Conservation (phyloP, 2,888 invertebrate genomes). For the Mythimna albipuncta region DNA sequence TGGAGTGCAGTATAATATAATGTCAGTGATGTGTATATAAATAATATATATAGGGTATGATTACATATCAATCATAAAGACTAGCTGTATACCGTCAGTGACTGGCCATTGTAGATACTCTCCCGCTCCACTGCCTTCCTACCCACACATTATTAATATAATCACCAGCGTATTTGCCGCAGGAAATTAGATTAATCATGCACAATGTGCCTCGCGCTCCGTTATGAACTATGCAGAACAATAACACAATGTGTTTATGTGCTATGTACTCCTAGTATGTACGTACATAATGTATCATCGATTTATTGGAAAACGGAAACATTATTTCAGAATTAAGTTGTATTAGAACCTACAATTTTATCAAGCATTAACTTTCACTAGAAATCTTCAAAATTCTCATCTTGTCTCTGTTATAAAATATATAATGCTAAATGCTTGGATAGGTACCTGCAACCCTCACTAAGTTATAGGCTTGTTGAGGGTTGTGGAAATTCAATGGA, state of each 20-base stretch:
- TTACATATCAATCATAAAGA: too few species aligned
- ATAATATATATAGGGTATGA: too few species aligned
- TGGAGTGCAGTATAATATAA: too few species aligned
- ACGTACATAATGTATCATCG: slow-evolving; percentile 1
- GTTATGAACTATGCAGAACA: slow-evolving; percentile 38
- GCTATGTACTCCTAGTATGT: neutral
- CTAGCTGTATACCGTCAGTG: neutral
- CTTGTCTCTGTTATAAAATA: too few species aligned
- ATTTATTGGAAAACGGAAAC: slow-evolving; percentile 27
- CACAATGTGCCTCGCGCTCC: slow-evolving; percentile 28
- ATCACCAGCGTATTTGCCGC: slow-evolving; percentile 16
- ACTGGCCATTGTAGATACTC: neutral
- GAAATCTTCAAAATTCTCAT: too few species aligned
- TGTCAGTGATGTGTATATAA: too few species aligned
- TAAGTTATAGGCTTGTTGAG: too few species aligned
- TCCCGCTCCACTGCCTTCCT: neutral
- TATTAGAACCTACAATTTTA: too few species aligned
- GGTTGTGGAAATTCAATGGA: too few species aligned
- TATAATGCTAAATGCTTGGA: too few species aligned
- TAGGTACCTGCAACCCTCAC: too few species aligned
- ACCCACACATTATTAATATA: slow-evolving; percentile 7
- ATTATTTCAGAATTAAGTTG: neutral
- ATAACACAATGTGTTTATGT: neutral
- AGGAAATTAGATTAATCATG: slow-evolving; percentile 54
- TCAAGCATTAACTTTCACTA: too few species aligned